These are phyloP conservation scores for Sebastes umbrosus DNA, from an alignment of 2,797 vertebrate genomes.

Conservation along the genomic window DNA sequence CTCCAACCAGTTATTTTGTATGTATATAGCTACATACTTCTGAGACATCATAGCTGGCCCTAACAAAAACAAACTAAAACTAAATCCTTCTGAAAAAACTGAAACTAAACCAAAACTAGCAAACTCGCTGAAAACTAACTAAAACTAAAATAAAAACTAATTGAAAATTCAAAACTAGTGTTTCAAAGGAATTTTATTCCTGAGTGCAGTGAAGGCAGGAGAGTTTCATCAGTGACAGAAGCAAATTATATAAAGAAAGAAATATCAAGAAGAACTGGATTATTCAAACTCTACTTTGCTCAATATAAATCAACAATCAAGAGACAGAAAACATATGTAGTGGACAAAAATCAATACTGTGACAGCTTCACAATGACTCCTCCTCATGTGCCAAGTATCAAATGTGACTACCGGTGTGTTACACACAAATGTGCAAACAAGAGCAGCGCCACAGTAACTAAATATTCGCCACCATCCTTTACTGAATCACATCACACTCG, in stretches of 20 bases:
- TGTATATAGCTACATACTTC: no score
- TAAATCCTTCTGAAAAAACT: no score
- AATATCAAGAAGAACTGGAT: conserved; percentile 1
- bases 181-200: conserved; percentile 49
- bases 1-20: no score
- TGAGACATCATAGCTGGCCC: no score
- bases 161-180: neutral
- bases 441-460: conserved; percentile 4
- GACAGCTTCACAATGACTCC: neutral
- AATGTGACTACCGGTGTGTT: neutral
- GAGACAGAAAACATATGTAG: neutral
- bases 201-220: conserved; percentile 11
- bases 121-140: no score
- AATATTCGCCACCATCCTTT: neutral
- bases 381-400: conserved; percentile 24
- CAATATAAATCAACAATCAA: neutral
- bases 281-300: conserved; percentile 8
- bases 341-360: neutral
- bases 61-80: no score
- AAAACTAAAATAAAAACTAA: no score
- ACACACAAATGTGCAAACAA: conserved; percentile 34
- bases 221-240: conserved; percentile 1
- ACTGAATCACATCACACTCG: conserved; percentile 11
- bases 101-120: no score
- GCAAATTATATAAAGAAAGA: conserved; percentile 6